phyloP scores from a whole-genome alignment of 2,797 vertebrate genomes.

The Cacajao melanocephalus region DNA sequence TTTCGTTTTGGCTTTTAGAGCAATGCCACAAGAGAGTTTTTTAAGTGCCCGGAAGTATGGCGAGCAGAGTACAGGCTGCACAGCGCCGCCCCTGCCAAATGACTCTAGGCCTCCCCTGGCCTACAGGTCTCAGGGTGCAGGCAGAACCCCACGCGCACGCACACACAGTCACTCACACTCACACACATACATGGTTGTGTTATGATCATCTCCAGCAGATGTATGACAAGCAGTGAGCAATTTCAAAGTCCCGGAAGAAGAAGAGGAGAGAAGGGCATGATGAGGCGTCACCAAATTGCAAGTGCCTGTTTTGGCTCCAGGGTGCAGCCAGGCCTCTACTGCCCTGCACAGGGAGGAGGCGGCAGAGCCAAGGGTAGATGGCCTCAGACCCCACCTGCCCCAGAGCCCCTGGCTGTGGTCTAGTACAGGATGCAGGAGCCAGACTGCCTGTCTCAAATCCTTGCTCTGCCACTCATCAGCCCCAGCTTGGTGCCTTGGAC shows the following conservation, averaged over 20 bases:
- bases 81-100: fast-evolving
- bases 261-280: not conserved
- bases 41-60: no score
- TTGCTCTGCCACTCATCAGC: not conserved
- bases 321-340: not conserved
- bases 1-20: not conserved
- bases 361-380: not conserved
- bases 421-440: not conserved
- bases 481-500: not conserved
- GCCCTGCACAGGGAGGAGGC: fast-evolving
- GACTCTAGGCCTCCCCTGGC: not conserved
- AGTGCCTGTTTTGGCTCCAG: not conserved
- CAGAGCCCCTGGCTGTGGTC: not conserved
- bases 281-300: fast-evolving
- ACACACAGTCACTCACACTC: no score
- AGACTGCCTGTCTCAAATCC: not conserved
- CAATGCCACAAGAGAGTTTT: not conserved
- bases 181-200: fast-evolving
- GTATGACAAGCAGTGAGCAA: fast-evolving
- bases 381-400: not conserved
- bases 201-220: not conserved
- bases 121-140: fast-evolving
- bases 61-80: no score
- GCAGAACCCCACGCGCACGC: fast-evolving
- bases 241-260: not conserved